phyloP scores from a whole-genome alignment of 2,797 vertebrate species.

The Monodelphis domestica region DNA sequence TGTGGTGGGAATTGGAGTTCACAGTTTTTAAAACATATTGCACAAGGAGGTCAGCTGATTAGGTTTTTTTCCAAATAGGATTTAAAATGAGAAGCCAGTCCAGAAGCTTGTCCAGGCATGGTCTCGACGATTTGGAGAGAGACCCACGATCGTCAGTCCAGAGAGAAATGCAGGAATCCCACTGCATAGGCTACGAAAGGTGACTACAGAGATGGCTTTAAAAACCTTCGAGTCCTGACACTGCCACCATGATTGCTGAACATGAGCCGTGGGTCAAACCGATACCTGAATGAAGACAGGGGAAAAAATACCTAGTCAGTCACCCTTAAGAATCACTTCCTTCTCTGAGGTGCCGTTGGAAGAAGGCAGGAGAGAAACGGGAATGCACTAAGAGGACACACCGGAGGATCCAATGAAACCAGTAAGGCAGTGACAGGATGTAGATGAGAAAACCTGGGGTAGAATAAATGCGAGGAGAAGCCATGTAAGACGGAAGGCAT shows the following conservation, averaged over 20 bases:
- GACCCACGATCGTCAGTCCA: constrained; percentile 80
- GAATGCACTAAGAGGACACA: background rate
- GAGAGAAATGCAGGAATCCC: constrained; percentile 68
- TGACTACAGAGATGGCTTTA: constrained; percentile 83
- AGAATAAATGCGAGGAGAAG: background rate
- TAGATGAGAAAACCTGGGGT: background rate
- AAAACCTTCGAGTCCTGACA: constrained; percentile 84
- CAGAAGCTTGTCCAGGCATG: constrained; percentile 76
- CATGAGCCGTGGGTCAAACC: constrained; percentile 94
- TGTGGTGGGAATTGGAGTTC: constrained; percentile 75
- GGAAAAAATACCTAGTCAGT: background rate
- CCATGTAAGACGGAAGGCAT: background rate
- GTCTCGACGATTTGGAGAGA: constrained; percentile 73
- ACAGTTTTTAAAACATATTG: constrained; percentile 82
- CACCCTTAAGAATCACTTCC: background rate
- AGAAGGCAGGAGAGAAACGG: background rate
- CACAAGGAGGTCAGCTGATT: constrained; percentile 81
- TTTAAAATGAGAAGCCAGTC: constrained; percentile 76
- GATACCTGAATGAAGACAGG: constrained; percentile 86
- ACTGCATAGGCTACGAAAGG: constrained; percentile 22
- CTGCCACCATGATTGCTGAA: constrained; percentile 85
- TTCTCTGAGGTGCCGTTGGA: background rate
- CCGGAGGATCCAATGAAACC: background rate
- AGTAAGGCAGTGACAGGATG: background rate
- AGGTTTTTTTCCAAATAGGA: constrained; percentile 70